Percentiles rank a stretch among this genome's conserved stretches.
Conservation (phyloP, 53 echinoderm and acorn worm genomes). For the Henricia sp. region DNA sequence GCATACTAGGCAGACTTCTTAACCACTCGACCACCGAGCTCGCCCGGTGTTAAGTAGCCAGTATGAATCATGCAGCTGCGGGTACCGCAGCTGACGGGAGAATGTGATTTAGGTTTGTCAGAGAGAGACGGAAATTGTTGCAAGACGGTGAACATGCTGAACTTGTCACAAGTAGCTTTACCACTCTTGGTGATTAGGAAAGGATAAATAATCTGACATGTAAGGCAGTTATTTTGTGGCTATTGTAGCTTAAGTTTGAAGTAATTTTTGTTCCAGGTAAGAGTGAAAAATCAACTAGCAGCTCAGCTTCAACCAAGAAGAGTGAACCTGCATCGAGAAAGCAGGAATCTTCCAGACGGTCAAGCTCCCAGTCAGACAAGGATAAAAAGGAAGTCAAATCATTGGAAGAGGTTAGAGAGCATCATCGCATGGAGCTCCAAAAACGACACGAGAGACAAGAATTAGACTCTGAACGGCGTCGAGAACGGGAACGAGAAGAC, state of each 20-base stretch:
- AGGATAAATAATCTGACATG: too few species aligned
- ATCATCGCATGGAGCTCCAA: conserved; percentile 72
- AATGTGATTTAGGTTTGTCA: too few species aligned
- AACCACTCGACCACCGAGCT: too few species aligned
- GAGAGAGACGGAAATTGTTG: too few species aligned
- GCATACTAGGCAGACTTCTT: too few species aligned
- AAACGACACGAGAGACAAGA: conserved; percentile 78
- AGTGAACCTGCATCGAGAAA: conserved; percentile 18
- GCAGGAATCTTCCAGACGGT: conserved; percentile 30
- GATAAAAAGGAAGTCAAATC: conserved; percentile 73
- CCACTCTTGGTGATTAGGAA: too few species aligned
- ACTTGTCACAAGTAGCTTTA: too few species aligned
- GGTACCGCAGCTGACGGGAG: too few species aligned
- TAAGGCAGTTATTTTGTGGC: too few species aligned
- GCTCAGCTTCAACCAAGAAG: conserved; percentile 26
- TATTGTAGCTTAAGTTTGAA: not conserved
- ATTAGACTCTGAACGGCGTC: conserved; percentile 81
- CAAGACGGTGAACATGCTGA: too few species aligned
- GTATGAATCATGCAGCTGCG: too few species aligned
- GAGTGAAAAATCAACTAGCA: not conserved
- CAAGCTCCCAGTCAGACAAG: conserved; percentile 48
- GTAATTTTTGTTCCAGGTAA: conserved; percentile 6
- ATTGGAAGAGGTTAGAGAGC: conserved; percentile 86
- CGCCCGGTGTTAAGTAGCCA: too few species aligned
- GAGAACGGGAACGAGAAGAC: conserved; percentile 78